Evolutionary conservation across 2,888 invertebrate species (phyloP), one percentile per base, ranked within the genome.

Genomic region (Ecdyonurus torrentis): DNA sequence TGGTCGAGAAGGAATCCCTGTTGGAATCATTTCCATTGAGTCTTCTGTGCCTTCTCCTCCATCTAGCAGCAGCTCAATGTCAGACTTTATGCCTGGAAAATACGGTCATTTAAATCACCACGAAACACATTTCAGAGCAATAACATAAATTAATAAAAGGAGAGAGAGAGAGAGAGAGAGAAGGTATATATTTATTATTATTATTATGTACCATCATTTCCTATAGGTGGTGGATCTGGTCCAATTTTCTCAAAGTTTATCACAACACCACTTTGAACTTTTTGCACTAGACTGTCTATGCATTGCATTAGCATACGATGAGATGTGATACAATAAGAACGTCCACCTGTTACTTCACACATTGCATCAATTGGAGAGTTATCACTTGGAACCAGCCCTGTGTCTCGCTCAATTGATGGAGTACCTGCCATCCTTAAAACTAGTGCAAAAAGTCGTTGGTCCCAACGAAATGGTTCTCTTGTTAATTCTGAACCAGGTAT

Each of bases 381-480:
- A 72, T 98, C 97, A 63, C 92, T 92, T 10, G 96, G 91, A 50
- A 97, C 95, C 63, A 91, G 80, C 3, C 91, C 91, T 2, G 87
- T 86, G 71, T 92, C 91, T 67, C 91, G 79, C 70, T 91, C 91
- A 60, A 87, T 84, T 1, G 90, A 87, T 2, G 92, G 95, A 58
- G 93, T 92, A 2, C 95, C 97, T 53, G 95, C 87, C 73, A 98
- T 80, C 66, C 95, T 80, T 63, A 99, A 79, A 59, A 98, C 97
- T 70, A 99, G 78, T 1, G 96, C 91, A 78, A 97, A 99, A 65
- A 99, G 79, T 69, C 98, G 83, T 77, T 99, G 99, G 78, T 99
- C 99, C 99, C 99, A 99, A 67, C 99, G 84, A 75, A 97, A 99
- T n/a, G 98, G 97, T 75, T 99, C 98, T 70, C 93, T 85, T 2